Conservation (phyloP, 2,888 invertebrate species). For the Philonicus albiceps region DNA sequence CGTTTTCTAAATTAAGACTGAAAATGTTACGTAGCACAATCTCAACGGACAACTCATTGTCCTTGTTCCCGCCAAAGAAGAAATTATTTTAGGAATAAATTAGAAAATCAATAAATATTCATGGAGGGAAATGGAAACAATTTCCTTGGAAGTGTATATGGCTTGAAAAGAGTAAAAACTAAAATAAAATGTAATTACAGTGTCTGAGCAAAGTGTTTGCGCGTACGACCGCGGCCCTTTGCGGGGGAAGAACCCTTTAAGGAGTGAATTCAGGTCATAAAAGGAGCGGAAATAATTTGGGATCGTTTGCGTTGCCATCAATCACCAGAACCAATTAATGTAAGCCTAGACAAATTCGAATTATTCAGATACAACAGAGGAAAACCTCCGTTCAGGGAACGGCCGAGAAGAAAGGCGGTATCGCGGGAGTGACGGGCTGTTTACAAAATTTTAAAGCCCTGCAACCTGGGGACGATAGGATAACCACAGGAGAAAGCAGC, state of each 20-base stretch:
- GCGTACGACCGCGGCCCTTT: background rate
- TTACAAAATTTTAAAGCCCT: background rate
- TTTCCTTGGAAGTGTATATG: background rate
- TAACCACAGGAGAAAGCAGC: background rate
- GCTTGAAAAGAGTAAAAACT: background rate
- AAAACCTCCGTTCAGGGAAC: background rate
- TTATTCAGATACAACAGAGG: background rate
- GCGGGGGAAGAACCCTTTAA: background rate
- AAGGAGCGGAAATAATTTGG: background rate
- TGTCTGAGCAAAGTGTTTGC: background rate
- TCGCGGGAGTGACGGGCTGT: background rate
- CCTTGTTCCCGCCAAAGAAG: background rate
- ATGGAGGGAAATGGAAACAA: background rate
- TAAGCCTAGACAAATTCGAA: background rate
- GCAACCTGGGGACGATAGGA: background rate
- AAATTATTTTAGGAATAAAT: slow-evolving; percentile 3
- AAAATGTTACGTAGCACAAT: background rate
- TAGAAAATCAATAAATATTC: slow-evolving; percentile 22
- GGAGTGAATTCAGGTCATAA: background rate
- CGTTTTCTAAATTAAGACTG: background rate
- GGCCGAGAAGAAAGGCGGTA: background rate
- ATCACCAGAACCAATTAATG: slow-evolving; percentile 19
- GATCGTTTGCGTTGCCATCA: background rate
- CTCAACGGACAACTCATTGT: background rate
- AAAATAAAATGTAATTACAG: background rate